Evolutionary conservation across 1,140 invertebrate genomes (phyloP).

Genomic region (Diabrotica virgifera): DNA sequence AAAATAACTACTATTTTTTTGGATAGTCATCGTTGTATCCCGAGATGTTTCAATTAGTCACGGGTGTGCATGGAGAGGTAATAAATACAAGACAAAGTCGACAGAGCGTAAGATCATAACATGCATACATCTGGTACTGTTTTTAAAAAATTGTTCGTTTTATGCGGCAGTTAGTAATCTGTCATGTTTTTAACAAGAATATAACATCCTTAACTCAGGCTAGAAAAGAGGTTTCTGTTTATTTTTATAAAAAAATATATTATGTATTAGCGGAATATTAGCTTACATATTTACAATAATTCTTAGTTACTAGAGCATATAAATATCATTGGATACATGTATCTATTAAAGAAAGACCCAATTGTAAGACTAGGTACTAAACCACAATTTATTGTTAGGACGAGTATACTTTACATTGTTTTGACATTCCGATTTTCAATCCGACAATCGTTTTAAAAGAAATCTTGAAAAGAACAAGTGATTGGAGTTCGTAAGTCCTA

Average conservation of each 20-base stretch:
- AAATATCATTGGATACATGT: no score
- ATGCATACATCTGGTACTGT: slow-evolving; percentile 3
- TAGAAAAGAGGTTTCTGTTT: background rate
- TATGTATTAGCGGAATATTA: background rate
- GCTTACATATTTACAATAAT: background rate
- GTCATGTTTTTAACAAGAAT: background rate
- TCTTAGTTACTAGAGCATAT: background rate
- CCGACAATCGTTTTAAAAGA: no score
- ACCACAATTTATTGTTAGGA: no score
- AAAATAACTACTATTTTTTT: slow-evolving; percentile 5
- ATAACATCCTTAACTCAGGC: background rate
- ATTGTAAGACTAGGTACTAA: no score
- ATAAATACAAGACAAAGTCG: slow-evolving; percentile 19
- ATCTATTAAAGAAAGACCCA: no score
- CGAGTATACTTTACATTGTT: no score
- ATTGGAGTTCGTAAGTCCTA: no score
- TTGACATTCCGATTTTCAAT: no score
- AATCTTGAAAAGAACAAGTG: no score
- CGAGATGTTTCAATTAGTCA: slow-evolving; percentile 21
- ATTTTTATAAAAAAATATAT: background rate
- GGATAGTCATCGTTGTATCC: background rate
- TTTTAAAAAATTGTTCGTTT: background rate
- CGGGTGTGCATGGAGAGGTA: slow-evolving; percentile 16
- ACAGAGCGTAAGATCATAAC: slow-evolving; percentile 21
- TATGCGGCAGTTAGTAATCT: background rate